Conservation (phyloP, 1,140 invertebrate species). For the Temnothorax nylanderi region DNA sequence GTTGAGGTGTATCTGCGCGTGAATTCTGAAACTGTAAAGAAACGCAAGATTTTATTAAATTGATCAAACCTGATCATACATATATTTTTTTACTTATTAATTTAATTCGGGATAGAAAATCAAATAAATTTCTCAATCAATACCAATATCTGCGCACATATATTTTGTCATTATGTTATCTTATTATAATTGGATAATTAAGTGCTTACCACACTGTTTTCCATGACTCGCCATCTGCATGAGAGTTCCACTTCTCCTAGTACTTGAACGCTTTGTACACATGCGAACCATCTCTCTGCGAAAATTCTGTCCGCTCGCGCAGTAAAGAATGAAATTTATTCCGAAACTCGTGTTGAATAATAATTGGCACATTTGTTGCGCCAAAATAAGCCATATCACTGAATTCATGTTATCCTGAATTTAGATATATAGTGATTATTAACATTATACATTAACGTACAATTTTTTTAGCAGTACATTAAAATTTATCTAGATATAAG, state of each 20-base stretch:
- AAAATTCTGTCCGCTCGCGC: constrained; percentile 93
- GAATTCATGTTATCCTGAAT: constrained; percentile 63
- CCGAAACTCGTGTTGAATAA: constrained; percentile 94
- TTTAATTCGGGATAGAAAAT: not conserved
- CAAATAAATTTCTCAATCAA: not conserved
- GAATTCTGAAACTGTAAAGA: constrained; percentile 43
- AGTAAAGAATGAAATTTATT: constrained; percentile 95
- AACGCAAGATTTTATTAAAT: not conserved
- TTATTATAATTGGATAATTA: not conserved
- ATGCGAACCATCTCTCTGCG: constrained; percentile 86
- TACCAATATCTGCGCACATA: not conserved
- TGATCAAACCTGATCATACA: not conserved
- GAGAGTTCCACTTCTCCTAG: constrained; percentile 50
- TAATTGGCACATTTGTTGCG: constrained; percentile 86
- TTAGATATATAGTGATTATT: constrained; percentile 23
- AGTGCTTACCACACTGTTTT: constrained; percentile 62
- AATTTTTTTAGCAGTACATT: not conserved
- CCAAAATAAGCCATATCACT: constrained; percentile 80
- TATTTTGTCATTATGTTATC: not conserved
- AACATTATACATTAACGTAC: not conserved
- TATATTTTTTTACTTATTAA: not conserved
- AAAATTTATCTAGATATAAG: not conserved
- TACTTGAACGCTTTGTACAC: constrained; percentile 79
- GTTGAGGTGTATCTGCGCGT: constrained; percentile 74
- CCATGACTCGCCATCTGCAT: constrained; percentile 53